These are phyloP conservation scores for Catocala fraxini DNA, from an alignment of 2,888 invertebrate species.

Conservation along the genomic window DNA sequence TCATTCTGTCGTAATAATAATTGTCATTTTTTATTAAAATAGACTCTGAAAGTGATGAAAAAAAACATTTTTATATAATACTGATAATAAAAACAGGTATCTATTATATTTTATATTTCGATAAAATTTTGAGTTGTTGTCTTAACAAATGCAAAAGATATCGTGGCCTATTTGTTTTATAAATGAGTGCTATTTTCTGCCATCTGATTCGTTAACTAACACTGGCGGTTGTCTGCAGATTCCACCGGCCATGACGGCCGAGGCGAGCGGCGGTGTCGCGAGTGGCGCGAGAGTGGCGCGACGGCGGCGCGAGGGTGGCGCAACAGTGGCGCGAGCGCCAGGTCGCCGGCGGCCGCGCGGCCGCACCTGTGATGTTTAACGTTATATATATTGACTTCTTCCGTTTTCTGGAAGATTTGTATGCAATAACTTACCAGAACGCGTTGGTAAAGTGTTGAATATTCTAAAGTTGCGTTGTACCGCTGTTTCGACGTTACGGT, in stretches of 20 bases:
- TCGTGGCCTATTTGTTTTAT: too few relatives aligned
- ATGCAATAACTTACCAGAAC: constrained; percentile 70
- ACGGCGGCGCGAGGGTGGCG: constrained; percentile 37
- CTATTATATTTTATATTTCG: too few relatives aligned
- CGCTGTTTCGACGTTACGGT: constrained; percentile 67
- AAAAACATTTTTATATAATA: too few relatives aligned
- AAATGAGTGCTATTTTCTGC: too few relatives aligned
- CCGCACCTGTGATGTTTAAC: constrained; percentile 69
- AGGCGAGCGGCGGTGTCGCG: constrained; percentile 41
- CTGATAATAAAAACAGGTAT: too few relatives aligned
- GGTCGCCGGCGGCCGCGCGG: constrained; percentile 40
- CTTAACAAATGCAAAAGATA: too few relatives aligned
- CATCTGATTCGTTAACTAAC: not conserved
- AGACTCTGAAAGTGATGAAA: too few relatives aligned
- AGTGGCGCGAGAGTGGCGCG: constrained; percentile 24
- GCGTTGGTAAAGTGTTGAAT: constrained; percentile 81
- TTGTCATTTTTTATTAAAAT: too few relatives aligned
- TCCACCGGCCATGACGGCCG: constrained; percentile 88
- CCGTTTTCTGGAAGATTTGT: constrained; percentile 66
- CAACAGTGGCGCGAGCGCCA: constrained; percentile 26
- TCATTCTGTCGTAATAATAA: too few relatives aligned
- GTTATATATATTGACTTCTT: constrained; percentile 73
- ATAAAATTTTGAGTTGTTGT: too few relatives aligned
- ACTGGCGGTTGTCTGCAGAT: constrained; percentile 62
- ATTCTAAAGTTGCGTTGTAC: constrained; percentile 78